phyloP scores from a whole-genome alignment of 2,888 invertebrate species.

The Melipona bicolor region DNA sequence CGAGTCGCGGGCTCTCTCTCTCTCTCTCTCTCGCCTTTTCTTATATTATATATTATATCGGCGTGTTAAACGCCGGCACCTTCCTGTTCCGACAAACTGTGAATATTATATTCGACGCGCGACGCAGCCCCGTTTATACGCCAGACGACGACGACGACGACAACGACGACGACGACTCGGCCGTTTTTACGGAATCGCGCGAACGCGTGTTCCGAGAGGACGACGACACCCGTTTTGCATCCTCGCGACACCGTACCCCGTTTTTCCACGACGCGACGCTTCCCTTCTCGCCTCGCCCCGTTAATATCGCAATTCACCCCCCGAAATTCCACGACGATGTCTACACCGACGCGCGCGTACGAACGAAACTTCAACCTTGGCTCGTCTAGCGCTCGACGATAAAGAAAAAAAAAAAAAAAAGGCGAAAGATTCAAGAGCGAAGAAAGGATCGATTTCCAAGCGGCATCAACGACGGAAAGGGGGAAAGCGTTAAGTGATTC shows the following conservation, averaged over 20 bases:
- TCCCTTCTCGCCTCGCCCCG: neutral
- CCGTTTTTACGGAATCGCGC: constrained; percentile 59
- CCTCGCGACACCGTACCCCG: neutral
- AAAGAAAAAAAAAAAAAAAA: neutral
- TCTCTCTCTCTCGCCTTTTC: constrained; percentile 68
- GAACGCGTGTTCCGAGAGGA: constrained; percentile 28
- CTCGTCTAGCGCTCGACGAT: neutral
- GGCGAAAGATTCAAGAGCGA: neutral
- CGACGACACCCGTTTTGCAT: constrained; percentile 36
- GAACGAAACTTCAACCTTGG: neutral
- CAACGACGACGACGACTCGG: neutral
- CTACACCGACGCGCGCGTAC: neutral
- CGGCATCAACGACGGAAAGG: too few relatives aligned
- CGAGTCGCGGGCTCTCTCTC: constrained; percentile 50
- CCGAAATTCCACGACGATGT: neutral
- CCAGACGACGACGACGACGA: constrained; percentile 14
- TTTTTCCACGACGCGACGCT: neutral
- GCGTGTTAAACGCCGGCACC: constrained; percentile 79
- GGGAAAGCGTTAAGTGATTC: constrained; percentile 11
- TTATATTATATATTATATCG: constrained; percentile 82
- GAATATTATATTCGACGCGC: constrained; percentile 76
- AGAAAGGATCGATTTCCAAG: neutral
- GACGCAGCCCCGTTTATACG: constrained; percentile 31
- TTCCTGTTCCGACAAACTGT: constrained; percentile 79
- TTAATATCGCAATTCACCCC: too few relatives aligned